These are phyloP conservation scores for Nipponacmea schrenckii DNA, from an alignment of 2,888 invertebrate species.

Conservation along the genomic window DNA sequence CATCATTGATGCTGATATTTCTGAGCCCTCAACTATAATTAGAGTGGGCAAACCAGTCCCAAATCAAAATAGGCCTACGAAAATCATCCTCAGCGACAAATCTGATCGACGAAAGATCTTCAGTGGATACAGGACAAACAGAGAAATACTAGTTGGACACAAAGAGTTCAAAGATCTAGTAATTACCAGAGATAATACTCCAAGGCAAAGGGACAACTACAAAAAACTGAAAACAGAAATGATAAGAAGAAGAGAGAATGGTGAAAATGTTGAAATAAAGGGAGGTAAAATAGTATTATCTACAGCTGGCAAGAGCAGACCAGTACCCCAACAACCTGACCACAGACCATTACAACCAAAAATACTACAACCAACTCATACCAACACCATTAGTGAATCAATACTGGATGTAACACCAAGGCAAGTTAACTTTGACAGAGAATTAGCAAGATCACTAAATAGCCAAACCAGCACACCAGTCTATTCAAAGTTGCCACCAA, in stretches of 20 bases:
- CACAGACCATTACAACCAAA: too few species aligned
- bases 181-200: not conserved
- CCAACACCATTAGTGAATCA: too few species aligned
- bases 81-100: not conserved
- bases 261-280: not conserved
- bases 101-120: not conserved
- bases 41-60: not conserved
- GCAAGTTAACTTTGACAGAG: too few species aligned
- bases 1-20: not conserved
- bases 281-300: constrained; percentile 1
- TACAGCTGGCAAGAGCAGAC: too few species aligned
- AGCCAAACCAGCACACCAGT: too few species aligned
- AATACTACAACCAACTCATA: too few species aligned
- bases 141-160: not conserved
- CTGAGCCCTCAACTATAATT: not conserved
- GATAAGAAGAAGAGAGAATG: not conserved
- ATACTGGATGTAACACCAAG: too few species aligned
- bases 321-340: too few species aligned
- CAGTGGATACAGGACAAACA: not conserved
- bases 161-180: not conserved
- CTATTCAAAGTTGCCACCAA: too few species aligned
- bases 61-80: not conserved
- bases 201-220: not conserved
- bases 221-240: not conserved
- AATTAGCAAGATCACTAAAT: too few species aligned